A percentile compares a stretch with the other conserved stretches of the same genome.
Evolutionary conservation across 2,797 vertebrate species (phyloP).

Genomic region (Notamacropus eugenii): DNA sequence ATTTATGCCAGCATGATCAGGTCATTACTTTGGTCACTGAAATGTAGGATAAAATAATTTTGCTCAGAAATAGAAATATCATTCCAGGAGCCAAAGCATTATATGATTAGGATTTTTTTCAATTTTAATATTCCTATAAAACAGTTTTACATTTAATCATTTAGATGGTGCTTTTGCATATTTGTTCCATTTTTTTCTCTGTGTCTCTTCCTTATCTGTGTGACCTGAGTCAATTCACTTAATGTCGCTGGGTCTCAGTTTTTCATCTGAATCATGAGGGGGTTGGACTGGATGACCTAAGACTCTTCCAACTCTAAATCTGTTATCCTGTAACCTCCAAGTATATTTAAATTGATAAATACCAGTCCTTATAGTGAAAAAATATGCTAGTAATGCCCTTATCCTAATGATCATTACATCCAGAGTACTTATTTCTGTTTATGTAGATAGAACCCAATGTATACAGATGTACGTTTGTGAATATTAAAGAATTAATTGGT

Average conservation of each 20-base stretch:
- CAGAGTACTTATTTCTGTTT: neutral
- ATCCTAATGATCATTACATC: slow-evolving; percentile 22
- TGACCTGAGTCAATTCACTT: neutral
- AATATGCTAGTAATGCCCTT: slow-evolving; percentile 44
- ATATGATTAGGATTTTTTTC: slow-evolving; percentile 13
- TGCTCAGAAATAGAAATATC: neutral
- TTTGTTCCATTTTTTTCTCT: neutral
- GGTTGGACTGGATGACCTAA: neutral
- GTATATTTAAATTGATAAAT: slow-evolving; percentile 37
- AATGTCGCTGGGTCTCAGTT: neutral
- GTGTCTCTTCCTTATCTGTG: neutral
- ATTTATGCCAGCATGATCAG: slow-evolving; percentile 16
- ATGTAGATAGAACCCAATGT: neutral
- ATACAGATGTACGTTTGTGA: neutral
- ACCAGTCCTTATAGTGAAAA: slow-evolving; percentile 2
- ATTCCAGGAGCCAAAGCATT: neutral
- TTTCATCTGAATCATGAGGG: neutral
- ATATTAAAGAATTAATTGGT: slow-evolving; percentile 35
- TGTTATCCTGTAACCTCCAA: slow-evolving; percentile 15
- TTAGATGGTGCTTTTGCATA: neutral
- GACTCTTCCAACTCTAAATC: neutral
- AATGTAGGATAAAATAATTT: slow-evolving; percentile 39
- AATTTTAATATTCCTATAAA: slow-evolving; percentile 49
- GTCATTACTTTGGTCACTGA: slow-evolving; percentile 1
- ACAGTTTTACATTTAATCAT: slow-evolving; percentile 49